Base-by-base conservation (phyloP, 1,140 invertebrate genomes). In the Homarus americanus region DNA sequence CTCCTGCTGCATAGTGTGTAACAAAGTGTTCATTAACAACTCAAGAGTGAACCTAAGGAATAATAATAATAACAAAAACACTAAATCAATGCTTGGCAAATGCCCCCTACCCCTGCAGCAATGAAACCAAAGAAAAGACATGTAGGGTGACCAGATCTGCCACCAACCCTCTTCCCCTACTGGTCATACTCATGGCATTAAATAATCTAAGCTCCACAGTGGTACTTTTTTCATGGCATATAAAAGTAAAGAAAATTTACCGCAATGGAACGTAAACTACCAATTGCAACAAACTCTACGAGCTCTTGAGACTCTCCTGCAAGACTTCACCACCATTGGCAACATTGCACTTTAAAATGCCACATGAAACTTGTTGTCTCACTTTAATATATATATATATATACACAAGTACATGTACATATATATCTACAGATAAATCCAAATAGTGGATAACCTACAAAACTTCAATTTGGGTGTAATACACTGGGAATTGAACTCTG, bases 261-360 rank as follows among this genome's bases (percentile, higher is more conserved):
- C 38, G 38, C 0, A 63, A 38, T n/a, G 32, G 20, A 63, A 36
- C 49, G n/a, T n/a, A 82, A 38, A 44, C 49, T 82, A 12, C 82
- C 63, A 75, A 69, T 36, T 41, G 69, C 69, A 85, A 69, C 83
- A 85, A 36, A 44, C 36, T 34, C 10, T 49, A 75, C 17, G 69
- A 49, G 32, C 66, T 17, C 28, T 78, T 34, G 66, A 85, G 69
- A 53, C n/a, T 75, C 69, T 80, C 86, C 80, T 76, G 66, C 80
- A 90, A 90, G 73, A 72, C 36, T 90, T 83, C 80, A 82, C 87
- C 69, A 76, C 75, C 73, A 90, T 15, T 49, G 88, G 82, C 80
- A 90, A 83, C 88, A 90, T 90, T 90, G 88, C 88, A 90, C 88
- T 90, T 82, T 82, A 83, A 75, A 73, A 90, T 83, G 73, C 84